Evolutionary conservation across 2,888 invertebrate species (phyloP), one percentile per base, ranked within the genome.

Genomic region (Epinotia demarniana): DNA sequence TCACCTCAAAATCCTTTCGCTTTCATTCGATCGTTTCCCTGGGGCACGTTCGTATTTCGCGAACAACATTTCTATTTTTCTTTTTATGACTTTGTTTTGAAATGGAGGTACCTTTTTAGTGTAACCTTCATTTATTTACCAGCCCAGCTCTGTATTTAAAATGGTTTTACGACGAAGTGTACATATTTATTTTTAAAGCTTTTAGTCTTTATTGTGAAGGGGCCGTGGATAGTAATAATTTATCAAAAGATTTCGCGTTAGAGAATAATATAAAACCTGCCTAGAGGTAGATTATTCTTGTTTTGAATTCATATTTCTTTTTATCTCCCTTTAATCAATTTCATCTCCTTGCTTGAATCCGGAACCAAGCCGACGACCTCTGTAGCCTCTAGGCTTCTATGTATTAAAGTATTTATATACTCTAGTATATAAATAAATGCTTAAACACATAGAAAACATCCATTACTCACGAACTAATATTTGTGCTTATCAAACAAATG

Each of bases 81-180:
- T 46, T 53, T 61, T 75, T 74, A 69, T 57, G 60, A 60, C 60
- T 55, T 66, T 75, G 71, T 75, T 64, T 64, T 70, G 62, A 69
- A 69, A 74, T 61, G 18, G 43, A 19, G 63, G 55, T 69, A 64
- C 9, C 13, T 66, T 71, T 72, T 72, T 61, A 66, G 23, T 53
- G 53, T 64, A 71, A 66, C 66, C 75, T 75, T 75, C 71, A 71
- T 70, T 70, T 75, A 75, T 75, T 75, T 70, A 75, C 39, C 23
- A 16, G 13, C 62, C 39, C 23, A 16, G 13, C 62, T 58, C 18
- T 64, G 63, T 39, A 57, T 57, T 60, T 75, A 60, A 71, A 71
- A 70, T 66, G 70, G 60, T 66, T 71, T 23, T 16, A 46, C n/a
- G 19, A 16, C 13, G 49, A 57, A 46, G 27, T 61, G 27, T 39